Evolutionary conservation across 2,888 invertebrate species (phyloP).

Genomic region (Pyrochroa serraticornis): DNA sequence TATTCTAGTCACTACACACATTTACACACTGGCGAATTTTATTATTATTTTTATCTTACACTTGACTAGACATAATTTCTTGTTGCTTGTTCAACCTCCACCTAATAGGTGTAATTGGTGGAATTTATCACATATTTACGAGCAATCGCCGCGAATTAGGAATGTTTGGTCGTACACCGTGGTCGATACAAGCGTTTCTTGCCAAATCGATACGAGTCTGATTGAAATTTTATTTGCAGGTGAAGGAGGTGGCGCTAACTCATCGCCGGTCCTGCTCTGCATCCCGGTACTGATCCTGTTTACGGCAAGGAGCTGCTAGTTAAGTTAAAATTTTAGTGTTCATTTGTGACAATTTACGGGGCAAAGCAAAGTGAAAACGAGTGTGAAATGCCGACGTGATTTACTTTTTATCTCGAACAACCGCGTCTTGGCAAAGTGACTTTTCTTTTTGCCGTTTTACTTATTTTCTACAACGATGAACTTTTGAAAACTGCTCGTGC

Average conservation of each 20-base stretch:
- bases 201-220: too few relatives aligned
- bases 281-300: not conserved
- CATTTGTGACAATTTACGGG: constrained; percentile 31
- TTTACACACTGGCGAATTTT: too few relatives aligned
- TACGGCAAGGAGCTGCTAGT: constrained; percentile 21
- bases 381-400: constrained; percentile 23
- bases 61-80: too few relatives aligned
- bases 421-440: constrained; percentile 4
- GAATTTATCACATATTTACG: too few relatives aligned
- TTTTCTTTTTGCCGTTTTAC: constrained; percentile 2
- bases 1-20: too few relatives aligned
- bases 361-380: constrained; percentile 28
- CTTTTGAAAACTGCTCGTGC: too few relatives aligned
- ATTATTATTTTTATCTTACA: too few relatives aligned
- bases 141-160: too few relatives aligned
- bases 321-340: constrained; percentile 30
- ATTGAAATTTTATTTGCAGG: constrained; percentile 27
- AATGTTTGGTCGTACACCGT: too few relatives aligned
- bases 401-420: constrained; percentile 22
- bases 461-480: too few relatives aligned
- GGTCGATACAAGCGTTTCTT: too few relatives aligned
- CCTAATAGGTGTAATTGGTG: too few relatives aligned
- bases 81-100: not conserved
- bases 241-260: constrained; percentile 15
- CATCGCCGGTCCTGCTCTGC: constrained; percentile 15